These are phyloP conservation scores for Oligia strigilis DNA, from an alignment of 2,888 invertebrate genomes.

Conservation along the genomic window DNA sequence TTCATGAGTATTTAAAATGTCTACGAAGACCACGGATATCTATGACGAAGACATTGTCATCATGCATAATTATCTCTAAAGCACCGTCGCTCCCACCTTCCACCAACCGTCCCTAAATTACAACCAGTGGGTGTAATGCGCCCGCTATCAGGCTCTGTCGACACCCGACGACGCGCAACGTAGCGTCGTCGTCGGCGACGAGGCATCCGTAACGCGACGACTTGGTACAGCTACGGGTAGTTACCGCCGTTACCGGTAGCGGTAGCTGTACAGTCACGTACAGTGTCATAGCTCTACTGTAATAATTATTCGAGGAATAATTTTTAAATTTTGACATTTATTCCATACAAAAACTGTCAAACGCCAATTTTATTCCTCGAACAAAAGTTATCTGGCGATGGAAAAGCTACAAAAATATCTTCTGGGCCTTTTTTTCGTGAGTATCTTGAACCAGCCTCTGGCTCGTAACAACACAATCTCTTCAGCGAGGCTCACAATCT, in stretches of 20 bases:
- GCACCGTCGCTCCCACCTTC: constrained; percentile 4
- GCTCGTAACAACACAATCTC: constrained; percentile 4
- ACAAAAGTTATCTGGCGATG: no score
- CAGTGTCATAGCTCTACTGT: not conserved
- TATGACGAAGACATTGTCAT: not conserved
- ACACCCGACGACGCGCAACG: constrained; percentile 1
- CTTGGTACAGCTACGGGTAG: not conserved
- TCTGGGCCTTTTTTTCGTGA: not conserved
- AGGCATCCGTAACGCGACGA: constrained; percentile 10
- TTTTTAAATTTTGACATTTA: no score
- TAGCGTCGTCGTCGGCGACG: not conserved
- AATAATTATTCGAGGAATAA: no score
- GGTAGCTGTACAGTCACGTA: not conserved
- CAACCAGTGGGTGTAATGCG: constrained; percentile 12
- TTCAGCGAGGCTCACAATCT: constrained; percentile 19
- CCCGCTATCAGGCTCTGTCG: not conserved
- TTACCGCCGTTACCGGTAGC: not conserved
- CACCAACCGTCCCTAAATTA: constrained; percentile 29
- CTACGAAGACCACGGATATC: not conserved
- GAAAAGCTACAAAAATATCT: not conserved
- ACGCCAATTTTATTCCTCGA: no score
- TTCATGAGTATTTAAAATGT: not conserved
- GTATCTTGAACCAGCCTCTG: not conserved
- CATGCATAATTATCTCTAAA: not conserved
- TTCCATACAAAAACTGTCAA: not conserved